Base-by-base conservation (phyloP, 2,113 vertebrate species). In the Eulemur macaco region DNA sequence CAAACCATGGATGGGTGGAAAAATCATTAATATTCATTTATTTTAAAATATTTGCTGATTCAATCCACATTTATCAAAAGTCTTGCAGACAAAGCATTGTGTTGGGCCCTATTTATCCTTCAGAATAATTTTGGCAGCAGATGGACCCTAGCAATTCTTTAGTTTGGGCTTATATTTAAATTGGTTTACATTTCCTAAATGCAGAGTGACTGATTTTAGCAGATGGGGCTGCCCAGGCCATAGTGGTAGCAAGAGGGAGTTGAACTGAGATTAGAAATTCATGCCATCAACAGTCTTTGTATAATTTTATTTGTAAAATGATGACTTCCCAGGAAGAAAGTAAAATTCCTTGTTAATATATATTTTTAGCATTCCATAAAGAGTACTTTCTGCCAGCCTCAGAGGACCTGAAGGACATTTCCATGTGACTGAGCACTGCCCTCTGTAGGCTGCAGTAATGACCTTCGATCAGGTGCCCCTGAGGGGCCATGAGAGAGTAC, bases 11-110 rank as follows among this genome's bases (percentile, higher is more conserved):
- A 76, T 63, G 39, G 42, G 82, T 88, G 34, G 23, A 54, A 37
- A 83, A 54, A 66, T 73, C 87, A 85, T 84, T 92, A 84, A 94
- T 94, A 90, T 95, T 96, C 77, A 95, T 94, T 96, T 87, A 84
- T 84, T 92, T 95, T 0, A 42, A 96, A 88, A 42, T 54, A 45
- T 86, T 94, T 92, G 27, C 86, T 89, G 58, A 91, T 85, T 76
- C 52, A 56, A 27, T 82, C 11, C 54, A 80, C 20, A 37, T 76
- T 90, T 91, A 96, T 87, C 71, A 87, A 94, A 89, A 96, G 68
- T 80, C 63, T 92, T 89, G 42, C 10, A 34, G 31, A 76, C 56
- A 87, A 89, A 95, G 52, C 21, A 29, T 68, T 87, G 69, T 54
- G 77, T 45, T 81, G 15, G 31, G 20, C 34, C 10, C 47, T 80